phyloP scores from a whole-genome alignment of 2,113 vertebrate genomes.

The Micromys minutus region DNA sequence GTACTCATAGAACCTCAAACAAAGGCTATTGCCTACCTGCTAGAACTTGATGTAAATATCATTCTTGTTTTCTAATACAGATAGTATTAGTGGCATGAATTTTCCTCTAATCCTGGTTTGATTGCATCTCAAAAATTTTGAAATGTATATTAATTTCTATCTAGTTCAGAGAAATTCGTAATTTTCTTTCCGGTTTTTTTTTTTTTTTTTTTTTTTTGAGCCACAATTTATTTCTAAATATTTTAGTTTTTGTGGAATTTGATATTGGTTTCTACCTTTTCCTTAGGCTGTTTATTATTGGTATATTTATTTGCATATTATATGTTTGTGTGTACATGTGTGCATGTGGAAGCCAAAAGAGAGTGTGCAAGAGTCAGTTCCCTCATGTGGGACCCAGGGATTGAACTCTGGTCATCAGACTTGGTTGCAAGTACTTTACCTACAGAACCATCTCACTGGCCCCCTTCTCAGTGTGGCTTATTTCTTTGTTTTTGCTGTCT shows the following conservation, averaged over 20 bases:
- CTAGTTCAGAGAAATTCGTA: not conserved
- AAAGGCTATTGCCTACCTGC: not conserved
- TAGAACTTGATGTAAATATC: not conserved
- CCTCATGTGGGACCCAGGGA: not conserved
- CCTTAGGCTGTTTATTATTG: not conserved
- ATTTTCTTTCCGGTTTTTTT: not conserved
- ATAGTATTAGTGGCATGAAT: not conserved
- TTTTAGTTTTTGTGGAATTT: slow-evolving; percentile 2
- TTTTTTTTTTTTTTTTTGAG: not conserved
- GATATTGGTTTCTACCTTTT: not conserved
- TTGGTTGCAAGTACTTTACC: not conserved
- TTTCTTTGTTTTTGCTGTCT: not conserved
- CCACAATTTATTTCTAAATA: not conserved
- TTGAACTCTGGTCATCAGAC: not conserved
- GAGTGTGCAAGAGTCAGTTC: not conserved
- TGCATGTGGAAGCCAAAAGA: not conserved
- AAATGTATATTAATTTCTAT: not conserved
- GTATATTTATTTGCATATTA: not conserved
- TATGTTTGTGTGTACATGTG: too few relatives aligned
- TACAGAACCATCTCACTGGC: not conserved
- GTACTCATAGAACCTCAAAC: not conserved
- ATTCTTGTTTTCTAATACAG: not conserved
- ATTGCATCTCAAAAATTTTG: not conserved
- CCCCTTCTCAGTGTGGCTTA: not conserved
- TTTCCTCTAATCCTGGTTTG: not conserved